Evolutionary conservation across 1,140 invertebrate genomes (phyloP).

Genomic region (Drosophila parabipectinata): DNA sequence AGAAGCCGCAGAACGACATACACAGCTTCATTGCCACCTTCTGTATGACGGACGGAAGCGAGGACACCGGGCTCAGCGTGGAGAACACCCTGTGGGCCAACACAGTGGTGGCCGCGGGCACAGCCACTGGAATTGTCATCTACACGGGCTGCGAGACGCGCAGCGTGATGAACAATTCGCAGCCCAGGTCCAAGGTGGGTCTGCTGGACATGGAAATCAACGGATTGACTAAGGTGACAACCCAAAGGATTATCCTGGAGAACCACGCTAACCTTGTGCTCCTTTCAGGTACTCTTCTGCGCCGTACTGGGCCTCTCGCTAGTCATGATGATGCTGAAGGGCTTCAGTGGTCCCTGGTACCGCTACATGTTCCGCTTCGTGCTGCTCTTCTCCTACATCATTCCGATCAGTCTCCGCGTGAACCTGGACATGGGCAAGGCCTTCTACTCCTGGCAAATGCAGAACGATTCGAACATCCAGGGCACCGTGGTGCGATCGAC

Average conservation of each 20-base stretch:
- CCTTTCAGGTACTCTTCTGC: conserved; percentile 91
- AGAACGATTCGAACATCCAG: conserved; percentile 95
- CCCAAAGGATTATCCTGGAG: not conserved
- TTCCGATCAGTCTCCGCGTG: conserved; percentile 98
- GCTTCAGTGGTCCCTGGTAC: conserved; percentile 98
- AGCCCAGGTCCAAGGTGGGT: conserved; percentile 97
- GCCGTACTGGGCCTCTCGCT: conserved; percentile 96
- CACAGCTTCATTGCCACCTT: conserved; percentile 99
- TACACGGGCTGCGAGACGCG: conserved; percentile 98
- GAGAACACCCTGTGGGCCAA: conserved; percentile 99
- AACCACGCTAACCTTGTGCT: not conserved
- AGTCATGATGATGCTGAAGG: conserved; percentile 98
- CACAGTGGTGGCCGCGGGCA: conserved; percentile 98
- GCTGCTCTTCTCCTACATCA: conserved; percentile 99
- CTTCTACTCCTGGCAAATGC: conserved; percentile 98
- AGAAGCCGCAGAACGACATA: conserved; percentile 99
- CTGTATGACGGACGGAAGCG: conserved; percentile 86
- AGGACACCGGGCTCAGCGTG: conserved; percentile 94
- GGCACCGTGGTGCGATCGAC: conserved; percentile 99
- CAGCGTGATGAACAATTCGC: conserved; percentile 99
- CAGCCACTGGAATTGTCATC: conserved; percentile 96
- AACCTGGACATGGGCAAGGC: conserved; percentile 99
- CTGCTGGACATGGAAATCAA: conserved; percentile 98
- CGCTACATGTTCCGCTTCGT: conserved; percentile 98
- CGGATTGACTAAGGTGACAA: conserved; percentile 93